Evolutionary conservation across 2,888 invertebrate genomes (phyloP).

Genomic region (Megalurothrips usitatus): DNA sequence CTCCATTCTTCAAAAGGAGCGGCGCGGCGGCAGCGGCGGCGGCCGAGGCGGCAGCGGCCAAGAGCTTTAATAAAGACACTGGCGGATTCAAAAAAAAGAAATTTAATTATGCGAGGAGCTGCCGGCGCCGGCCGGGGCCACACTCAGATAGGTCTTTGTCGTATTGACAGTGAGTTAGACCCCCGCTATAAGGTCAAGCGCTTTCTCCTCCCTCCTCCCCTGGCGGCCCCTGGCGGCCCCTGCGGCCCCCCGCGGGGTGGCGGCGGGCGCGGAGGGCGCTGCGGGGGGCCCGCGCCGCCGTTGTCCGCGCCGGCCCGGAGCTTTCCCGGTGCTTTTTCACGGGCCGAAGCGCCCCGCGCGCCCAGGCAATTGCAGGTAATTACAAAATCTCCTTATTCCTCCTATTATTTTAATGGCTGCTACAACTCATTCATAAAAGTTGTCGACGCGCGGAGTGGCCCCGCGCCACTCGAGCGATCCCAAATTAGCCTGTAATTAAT

Average conservation of each 20-base stretch:
- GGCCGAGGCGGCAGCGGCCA: too few relatives aligned
- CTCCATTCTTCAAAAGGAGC: neutral
- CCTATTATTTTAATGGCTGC: constrained; percentile 4
- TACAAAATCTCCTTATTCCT: neutral
- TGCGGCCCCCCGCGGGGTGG: too few relatives aligned
- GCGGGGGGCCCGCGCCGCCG: too few relatives aligned
- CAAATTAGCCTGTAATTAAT: constrained; percentile 1
- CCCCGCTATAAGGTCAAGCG: neutral
- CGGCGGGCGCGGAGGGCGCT: too few relatives aligned
- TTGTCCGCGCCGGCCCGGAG: too few relatives aligned
- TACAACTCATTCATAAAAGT: constrained; percentile 8
- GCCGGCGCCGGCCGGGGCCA: neutral
- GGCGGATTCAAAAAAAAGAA: constrained; percentile 11
- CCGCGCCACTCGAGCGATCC: neutral
- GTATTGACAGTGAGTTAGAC: neutral
- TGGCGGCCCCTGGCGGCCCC: too few relatives aligned
- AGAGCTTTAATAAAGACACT: constrained; percentile 25
- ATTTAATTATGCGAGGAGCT: constrained; percentile 16
- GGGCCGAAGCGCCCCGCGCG: neutral
- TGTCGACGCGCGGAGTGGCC: neutral
- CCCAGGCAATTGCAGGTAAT: constrained; percentile 17
- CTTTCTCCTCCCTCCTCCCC: neutral
- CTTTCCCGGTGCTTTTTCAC: neutral
- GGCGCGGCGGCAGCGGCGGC: too few relatives aligned
- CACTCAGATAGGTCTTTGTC: constrained; percentile 9